Conservation (phyloP, 2,113 vertebrate species). For the Hippopotamus amphibius region DNA sequence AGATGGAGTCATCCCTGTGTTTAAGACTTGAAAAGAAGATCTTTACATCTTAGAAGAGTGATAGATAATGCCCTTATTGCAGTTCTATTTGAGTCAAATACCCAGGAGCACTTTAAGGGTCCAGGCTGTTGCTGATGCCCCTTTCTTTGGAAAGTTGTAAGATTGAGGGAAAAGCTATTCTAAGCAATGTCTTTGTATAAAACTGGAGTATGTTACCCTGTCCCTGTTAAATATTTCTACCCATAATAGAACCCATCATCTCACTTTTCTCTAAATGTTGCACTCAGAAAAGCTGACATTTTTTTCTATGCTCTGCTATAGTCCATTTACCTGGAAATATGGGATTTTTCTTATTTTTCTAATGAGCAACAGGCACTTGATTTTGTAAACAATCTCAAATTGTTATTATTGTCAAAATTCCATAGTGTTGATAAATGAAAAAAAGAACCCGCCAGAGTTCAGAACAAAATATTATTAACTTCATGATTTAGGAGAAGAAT, state of each 20-base stretch:
- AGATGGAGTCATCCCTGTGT: neutral
- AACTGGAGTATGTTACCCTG: neutral
- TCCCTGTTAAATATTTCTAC: neutral
- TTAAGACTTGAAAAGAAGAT: neutral
- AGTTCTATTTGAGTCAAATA: neutral
- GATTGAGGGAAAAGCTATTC: neutral
- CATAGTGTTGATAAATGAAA: neutral
- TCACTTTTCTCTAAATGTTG: neutral
- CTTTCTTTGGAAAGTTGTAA: neutral
- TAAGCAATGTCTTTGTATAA: neutral
- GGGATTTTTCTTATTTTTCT: neutral
- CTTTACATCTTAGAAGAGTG: neutral
- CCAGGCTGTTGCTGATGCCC: neutral
- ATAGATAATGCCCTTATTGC: neutral
- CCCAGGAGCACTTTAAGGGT: neutral
- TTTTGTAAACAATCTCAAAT: neutral
- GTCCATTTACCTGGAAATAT: neutral
- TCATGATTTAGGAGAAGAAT: neutral
- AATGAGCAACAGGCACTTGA: neutral
- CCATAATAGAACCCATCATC: neutral
- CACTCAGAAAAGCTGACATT: neutral
- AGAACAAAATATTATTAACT: neutral
- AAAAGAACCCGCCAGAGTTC: neutral
- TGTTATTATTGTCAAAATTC: neutral
- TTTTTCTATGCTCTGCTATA: neutral